phyloP scores from a whole-genome alignment of 2,888 invertebrate genomes.

The Heliconius erato region DNA sequence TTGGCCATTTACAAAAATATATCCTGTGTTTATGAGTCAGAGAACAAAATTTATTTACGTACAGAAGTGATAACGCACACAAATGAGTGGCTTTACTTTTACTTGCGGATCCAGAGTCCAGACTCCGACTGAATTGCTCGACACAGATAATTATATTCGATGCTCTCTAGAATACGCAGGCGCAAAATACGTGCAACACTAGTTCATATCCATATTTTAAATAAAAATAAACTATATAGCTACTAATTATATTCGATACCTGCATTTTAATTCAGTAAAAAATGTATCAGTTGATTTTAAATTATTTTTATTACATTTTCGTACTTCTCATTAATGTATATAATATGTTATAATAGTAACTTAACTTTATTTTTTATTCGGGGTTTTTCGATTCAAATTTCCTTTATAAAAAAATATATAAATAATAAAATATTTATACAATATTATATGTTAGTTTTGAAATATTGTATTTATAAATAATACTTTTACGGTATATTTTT shows the following conservation, averaged over 20 bases:
- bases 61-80: conserved; percentile 53
- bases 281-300: not conserved
- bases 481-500: not conserved
- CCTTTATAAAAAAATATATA: too few relatives aligned
- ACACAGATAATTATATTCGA: conserved; percentile 40
- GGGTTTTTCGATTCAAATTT: not conserved
- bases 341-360: not conserved
- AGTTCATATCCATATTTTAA: not conserved
- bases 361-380: not conserved
- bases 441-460: too few relatives aligned
- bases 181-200: conserved; percentile 7
- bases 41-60: conserved; percentile 60
- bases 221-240: not conserved
- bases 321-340: not conserved
- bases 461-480: not conserved
- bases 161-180: conserved; percentile 13
- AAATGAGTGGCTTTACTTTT: conserved; percentile 50
- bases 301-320: not conserved
- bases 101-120: conserved; percentile 39
- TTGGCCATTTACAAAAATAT: conserved; percentile 52
- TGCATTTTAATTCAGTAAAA: not conserved
- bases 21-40: conserved; percentile 63
- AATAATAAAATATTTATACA: not conserved
- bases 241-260: not conserved
- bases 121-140: conserved; percentile 29